Base-by-base conservation (phyloP, 2,888 invertebrate genomes). In the Nemotelus pantherinus region DNA sequence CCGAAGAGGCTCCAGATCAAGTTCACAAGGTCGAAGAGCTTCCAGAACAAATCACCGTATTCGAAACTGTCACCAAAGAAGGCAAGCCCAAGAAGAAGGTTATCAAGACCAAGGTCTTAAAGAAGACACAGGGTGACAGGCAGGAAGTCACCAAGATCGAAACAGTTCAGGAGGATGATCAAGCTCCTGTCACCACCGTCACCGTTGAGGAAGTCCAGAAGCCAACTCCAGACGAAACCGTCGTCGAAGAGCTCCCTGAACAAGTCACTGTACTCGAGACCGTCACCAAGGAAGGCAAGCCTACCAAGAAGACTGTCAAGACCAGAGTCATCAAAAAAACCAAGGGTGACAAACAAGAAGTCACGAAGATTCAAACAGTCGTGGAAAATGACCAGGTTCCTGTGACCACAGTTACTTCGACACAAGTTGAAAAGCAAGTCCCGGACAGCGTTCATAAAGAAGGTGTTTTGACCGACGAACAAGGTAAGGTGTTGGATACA, bases 301-400 rank as follows among this genome's bases (percentile, higher is more conserved):
- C 78, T 2, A 80, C 84, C 80, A 82, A 85, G 82, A 84, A 84
- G 80, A 82, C 82, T 3, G 82, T 81, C 41, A 79, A 84, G 70
- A 87, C 85, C 80, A 84, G 84, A 2, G 81, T 83, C 0, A 85
- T 85, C 65, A 85, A 84, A 78, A 85, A 83, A 74, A 81, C 83
- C 78, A 81, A 80, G 70, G 82, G 81, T 2, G 80, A 79, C 39
- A 82, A 82, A 80, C 80, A 82, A 77, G 84, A 86, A 82, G 82
- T 83, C 2, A 86, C 85, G 2, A 84, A 84, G 81, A 86, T 88
- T 76, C 83, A 84, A 50, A 87, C 86, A 0, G 81, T 85, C 3
- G 84, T 86, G 76, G 85, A 86, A 81, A 86, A 85, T 53, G 84
- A 84, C 7, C 84, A 87, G 80, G 79, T 82, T 75, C 85, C 86